Conservation (phyloP, 2,888 invertebrate genomes). For the Agrypnus murinus region DNA sequence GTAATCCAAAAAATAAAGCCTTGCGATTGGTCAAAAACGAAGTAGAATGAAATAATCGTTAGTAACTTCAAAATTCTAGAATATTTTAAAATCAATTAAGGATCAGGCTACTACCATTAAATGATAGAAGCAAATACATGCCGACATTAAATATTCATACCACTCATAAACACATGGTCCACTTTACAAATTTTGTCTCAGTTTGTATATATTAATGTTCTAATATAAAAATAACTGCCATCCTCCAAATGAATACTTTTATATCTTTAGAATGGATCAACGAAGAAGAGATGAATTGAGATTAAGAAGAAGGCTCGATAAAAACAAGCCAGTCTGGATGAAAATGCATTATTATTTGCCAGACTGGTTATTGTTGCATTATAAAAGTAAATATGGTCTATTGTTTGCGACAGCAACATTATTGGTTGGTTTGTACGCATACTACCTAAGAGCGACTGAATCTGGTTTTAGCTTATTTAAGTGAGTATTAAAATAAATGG, state of each 20-base stretch:
- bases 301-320: conserved; percentile 70
- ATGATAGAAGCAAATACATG: too few relatives aligned
- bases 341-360: conserved; percentile 67
- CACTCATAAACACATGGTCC: too few relatives aligned
- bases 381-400: conserved; percentile 69
- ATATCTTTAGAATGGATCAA: conserved; percentile 74
- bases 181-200: too few relatives aligned
- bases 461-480: conserved; percentile 61
- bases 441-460: conserved; percentile 73
- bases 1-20: too few relatives aligned
- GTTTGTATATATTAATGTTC: too few relatives aligned
- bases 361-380: conserved; percentile 70
- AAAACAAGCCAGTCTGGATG: conserved; percentile 65
- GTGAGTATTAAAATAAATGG: conserved; percentile 59
- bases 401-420: conserved; percentile 75
- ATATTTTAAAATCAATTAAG: too few relatives aligned
- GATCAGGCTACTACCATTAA: too few relatives aligned
- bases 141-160: too few relatives aligned
- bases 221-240: too few relatives aligned
- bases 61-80: too few relatives aligned
- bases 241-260: conserved; percentile 6
- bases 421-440: conserved; percentile 76
- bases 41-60: too few relatives aligned
- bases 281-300: conserved; percentile 76
- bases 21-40: too few relatives aligned